A percentile compares a stretch with the other conserved stretches of the same genome.
These are phyloP conservation scores for Perognathus longimembris DNA, from an alignment of 2,113 vertebrate genomes.

Conservation along the genomic window DNA sequence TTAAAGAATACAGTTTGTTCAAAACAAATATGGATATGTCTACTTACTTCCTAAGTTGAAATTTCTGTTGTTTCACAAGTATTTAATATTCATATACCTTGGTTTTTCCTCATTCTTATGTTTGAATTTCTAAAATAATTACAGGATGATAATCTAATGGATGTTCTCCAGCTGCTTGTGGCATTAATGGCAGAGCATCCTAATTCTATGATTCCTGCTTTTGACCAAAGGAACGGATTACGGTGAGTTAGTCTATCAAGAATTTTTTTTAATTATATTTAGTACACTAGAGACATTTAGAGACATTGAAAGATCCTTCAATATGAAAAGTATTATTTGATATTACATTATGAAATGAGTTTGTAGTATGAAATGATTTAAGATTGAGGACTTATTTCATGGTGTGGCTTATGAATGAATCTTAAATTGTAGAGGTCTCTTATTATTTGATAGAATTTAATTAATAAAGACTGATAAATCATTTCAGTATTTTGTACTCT, in stretches of 20 bases:
- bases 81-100: conserved; percentile 32
- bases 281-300: neutral
- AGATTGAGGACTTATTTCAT: neutral
- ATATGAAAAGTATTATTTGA: conserved; percentile 12
- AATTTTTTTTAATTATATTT: conserved; percentile 44
- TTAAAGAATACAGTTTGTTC: neutral
- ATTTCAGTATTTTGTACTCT: neutral
- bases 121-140: conserved; percentile 58
- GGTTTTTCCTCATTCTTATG: conserved; percentile 19
- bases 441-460: conserved; percentile 13
- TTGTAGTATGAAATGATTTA: neutral
- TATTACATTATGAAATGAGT: conserved; percentile 28
- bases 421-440: neutral
- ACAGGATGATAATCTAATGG: conserved; percentile 99
- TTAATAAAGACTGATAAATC: neutral
- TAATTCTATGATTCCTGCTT: conserved; percentile 95
- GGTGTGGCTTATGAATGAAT: neutral
- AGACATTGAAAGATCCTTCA: conserved; percentile 9
- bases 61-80: conserved; percentile 44
- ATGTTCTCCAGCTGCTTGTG: conserved; percentile 97
- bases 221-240: conserved; percentile 97
- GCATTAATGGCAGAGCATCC: conserved; percentile 99
- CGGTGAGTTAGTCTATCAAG: conserved; percentile 87
- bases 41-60: conserved; percentile 36
- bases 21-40: neutral